These are phyloP conservation scores for Aphodius granarius DNA, from an alignment of 2,888 invertebrate species.

Conservation along the genomic window DNA sequence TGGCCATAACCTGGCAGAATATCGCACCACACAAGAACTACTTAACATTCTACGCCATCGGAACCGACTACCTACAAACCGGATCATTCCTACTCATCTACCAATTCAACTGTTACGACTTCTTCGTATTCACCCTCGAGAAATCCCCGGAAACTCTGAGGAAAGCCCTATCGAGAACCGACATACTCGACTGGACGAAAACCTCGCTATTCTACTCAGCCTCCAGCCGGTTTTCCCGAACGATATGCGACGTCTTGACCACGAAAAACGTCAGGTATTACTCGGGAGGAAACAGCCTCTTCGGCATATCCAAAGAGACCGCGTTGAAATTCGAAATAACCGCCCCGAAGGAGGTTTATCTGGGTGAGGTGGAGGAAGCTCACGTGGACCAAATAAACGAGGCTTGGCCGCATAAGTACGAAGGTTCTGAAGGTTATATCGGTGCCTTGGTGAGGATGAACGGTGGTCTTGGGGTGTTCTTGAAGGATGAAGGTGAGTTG, in stretches of 20 bases:
- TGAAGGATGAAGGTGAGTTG: constrained; percentile 44
- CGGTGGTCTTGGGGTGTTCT: constrained; percentile 48
- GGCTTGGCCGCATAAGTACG: constrained; percentile 46
- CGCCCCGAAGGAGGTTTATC: constrained; percentile 45
- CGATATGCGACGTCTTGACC: constrained; percentile 34
- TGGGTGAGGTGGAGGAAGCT: constrained; percentile 40
- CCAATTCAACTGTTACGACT: constrained; percentile 13
- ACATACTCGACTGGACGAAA: constrained; percentile 41
- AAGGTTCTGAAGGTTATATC: constrained; percentile 44
- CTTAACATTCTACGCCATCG: constrained; percentile 53
- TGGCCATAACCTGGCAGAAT: constrained; percentile 47
- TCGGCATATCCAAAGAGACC: constrained; percentile 32
- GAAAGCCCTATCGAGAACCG: constrained; percentile 38
- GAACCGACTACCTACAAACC: constrained; percentile 47
- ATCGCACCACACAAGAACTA: constrained; percentile 33
- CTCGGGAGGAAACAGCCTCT: constrained; percentile 27
- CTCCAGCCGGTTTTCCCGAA: constrained; percentile 36
- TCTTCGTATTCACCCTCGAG: constrained; percentile 31
- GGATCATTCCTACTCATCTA: constrained; percentile 47
- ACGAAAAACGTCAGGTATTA: constrained; percentile 27
- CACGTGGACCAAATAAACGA: constrained; percentile 44
- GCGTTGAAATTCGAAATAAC: constrained; percentile 34
- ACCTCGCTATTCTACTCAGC: constrained; percentile 37
- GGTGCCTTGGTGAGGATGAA: constrained; percentile 45
- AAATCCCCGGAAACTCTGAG: constrained; percentile 36